Evolutionary conservation across 2,888 invertebrate genomes (phyloP).

Genomic region (Leptopilina syphax): DNA sequence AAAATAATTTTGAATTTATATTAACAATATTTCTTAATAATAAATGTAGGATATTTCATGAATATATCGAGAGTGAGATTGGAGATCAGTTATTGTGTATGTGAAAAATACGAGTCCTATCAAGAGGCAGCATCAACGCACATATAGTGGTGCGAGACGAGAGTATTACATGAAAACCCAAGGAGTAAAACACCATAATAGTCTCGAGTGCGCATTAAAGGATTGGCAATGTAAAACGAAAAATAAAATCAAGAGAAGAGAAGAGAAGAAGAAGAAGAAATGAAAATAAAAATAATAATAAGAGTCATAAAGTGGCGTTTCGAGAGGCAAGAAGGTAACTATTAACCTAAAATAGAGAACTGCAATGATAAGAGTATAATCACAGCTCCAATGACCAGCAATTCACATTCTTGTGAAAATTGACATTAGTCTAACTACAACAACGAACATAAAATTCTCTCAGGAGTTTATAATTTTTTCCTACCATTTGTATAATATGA

Average conservation of each 20-base stretch:
- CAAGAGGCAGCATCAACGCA: conserved; percentile 16
- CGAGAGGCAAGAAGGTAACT: conserved; percentile 13
- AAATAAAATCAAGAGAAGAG: not conserved
- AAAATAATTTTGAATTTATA: no score
- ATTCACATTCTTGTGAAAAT: conserved; percentile 25
- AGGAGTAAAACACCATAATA: conserved; percentile 27
- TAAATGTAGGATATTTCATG: not conserved
- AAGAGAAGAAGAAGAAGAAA: no score
- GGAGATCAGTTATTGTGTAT: not conserved
- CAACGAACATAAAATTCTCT: not conserved
- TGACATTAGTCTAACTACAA: not conserved
- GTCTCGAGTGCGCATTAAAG: conserved; percentile 19
- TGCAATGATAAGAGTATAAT: conserved; percentile 31
- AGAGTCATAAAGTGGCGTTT: conserved; percentile 25
- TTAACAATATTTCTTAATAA: no score
- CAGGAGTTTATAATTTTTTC: not conserved
- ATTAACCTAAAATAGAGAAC: conserved; percentile 29
- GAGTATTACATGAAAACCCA: conserved; percentile 3
- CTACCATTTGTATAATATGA: not conserved
- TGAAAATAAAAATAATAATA: conserved; percentile 3
- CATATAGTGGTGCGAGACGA: not conserved
- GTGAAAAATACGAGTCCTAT: conserved; percentile 14
- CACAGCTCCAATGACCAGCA: conserved; percentile 8
- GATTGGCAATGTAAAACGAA: conserved; percentile 24
- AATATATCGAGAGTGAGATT: not conserved